Conservation (phyloP, 2,797 vertebrate species). For the Halcyon leucocephala region DNA sequence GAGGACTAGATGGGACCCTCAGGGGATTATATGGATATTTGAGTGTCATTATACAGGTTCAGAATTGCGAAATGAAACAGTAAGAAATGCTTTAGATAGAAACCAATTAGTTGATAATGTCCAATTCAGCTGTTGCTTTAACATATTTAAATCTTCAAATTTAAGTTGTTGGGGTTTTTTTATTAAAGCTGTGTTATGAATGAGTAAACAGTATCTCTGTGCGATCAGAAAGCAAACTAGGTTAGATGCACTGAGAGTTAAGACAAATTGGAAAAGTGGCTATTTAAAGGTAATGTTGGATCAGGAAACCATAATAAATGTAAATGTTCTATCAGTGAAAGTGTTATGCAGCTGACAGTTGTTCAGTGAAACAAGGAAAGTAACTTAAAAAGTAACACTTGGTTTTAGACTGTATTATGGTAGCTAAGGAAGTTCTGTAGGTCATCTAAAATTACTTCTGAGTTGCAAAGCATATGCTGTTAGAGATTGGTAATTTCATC, state of each 20-base stretch:
- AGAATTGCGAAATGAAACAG: not conserved
- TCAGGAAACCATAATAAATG: not conserved
- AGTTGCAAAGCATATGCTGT: not conserved
- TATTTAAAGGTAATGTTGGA: not conserved
- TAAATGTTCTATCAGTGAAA: not conserved
- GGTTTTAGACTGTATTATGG: not conserved
- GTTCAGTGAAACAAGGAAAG: not conserved
- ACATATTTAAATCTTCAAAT: not conserved
- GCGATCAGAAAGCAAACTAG: not conserved
- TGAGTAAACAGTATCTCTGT: not conserved
- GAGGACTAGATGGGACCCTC: not conserved
- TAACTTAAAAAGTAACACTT: not conserved
- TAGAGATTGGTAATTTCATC: not conserved
- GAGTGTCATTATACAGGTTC: not conserved
- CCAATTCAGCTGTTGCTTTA: not conserved
- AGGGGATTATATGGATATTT: not conserved
- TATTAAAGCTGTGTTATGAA: not conserved
- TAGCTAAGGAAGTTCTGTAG: not conserved
- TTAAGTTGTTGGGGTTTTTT: rapidly evolving
- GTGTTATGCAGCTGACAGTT: not conserved
- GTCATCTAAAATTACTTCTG: not conserved
- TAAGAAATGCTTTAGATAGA: not conserved
- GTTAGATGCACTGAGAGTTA: not conserved
- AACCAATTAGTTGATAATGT: not conserved
- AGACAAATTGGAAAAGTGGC: not conserved